Conservation (phyloP, 2,113 vertebrate species). For the Acanthisitta chloris region DNA sequence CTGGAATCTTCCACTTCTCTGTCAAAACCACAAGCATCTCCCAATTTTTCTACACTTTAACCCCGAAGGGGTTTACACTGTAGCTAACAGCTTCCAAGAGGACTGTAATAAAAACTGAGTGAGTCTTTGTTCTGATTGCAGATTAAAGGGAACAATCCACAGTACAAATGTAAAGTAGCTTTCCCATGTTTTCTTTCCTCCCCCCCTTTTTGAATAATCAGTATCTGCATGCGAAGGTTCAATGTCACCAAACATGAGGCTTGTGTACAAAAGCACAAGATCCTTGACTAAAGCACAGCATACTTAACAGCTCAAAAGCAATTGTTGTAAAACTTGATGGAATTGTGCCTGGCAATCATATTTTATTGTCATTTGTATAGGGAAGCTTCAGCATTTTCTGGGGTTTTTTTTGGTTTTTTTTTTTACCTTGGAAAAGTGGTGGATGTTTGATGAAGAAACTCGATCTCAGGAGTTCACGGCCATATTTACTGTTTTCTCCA, state of each 20-base stretch:
- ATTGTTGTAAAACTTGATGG: slow-evolving; percentile 71
- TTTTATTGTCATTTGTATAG: slow-evolving; percentile 65
- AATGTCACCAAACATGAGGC: slow-evolving; percentile 67
- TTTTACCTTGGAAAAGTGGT: slow-evolving; percentile 33
- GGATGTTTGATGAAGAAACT: slow-evolving; percentile 58
- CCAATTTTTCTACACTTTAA: slow-evolving; percentile 68
- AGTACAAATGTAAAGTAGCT: slow-evolving; percentile 51
- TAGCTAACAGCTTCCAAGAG: slow-evolving; percentile 39
- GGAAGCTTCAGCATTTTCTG: slow-evolving; percentile 54
- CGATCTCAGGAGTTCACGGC: slow-evolving; percentile 49
- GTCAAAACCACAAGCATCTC: slow-evolving; percentile 61
- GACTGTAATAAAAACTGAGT: slow-evolving; percentile 24
- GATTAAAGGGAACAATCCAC: slow-evolving; percentile 62
- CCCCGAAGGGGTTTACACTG: slow-evolving; percentile 30
- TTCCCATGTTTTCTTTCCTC: slow-evolving; percentile 43
- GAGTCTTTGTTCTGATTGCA: slow-evolving; percentile 42
- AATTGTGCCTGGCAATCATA: slow-evolving; percentile 56
- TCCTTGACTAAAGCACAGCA: slow-evolving; percentile 69
- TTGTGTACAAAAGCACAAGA: slow-evolving; percentile 70
- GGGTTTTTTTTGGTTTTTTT: not conserved
- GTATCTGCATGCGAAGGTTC: slow-evolving; percentile 64
- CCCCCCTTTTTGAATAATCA: slow-evolving; percentile 41
- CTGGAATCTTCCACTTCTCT: slow-evolving; percentile 61
- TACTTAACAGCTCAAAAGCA: slow-evolving; percentile 71
- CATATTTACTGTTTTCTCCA: slow-evolving; percentile 61